Base-by-base conservation (phyloP, 2,797 vertebrate species). In the Lophius americanus region DNA sequence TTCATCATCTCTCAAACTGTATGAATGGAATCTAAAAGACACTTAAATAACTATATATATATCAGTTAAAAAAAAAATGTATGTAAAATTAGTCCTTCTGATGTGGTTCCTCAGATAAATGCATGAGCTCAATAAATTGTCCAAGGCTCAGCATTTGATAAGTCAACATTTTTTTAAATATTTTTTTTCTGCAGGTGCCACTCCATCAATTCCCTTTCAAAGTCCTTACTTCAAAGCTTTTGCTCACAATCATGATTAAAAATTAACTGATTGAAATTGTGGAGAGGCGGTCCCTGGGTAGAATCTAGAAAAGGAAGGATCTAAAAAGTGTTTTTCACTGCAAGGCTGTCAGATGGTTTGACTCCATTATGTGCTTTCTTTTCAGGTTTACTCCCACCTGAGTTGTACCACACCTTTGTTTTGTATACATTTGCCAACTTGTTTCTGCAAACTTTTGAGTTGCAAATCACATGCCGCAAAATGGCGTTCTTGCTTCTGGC, bases 61-160 rank as follows among this genome's bases (percentile, higher is more conserved):
- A 35, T 0, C 0, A 6, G 23, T 13, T 44, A 47, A 64, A 70
- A 75, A 70, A 75, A 60, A 66, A 55, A 44, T 48, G 71, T 64
- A 81, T 70, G 63, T 68, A 10, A 64, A 68, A 60, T 70, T 53
- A 68, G 23, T 23, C 23, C 23, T 23, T 23, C 23, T 23, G 23
- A 78, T 68, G 67, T 66, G 38, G 62, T 46, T 49, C 52, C 66
- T 78, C 63, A 68, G 68, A 39, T 78, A n/a, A 46, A 75, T 76
- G 46, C 59, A 84, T 75, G 68, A 76, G 23, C 60, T 71, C 73
- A 76, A 77, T 68, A 35, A 64, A 62, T 69, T 69, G 68, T 53
- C 83, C 65, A 73, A 41, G 52, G 68, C 80, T 58, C 50, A 63
- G 49, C 33, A 84, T 86, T 86, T 82, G 84, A 89, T 82, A 72